Percentiles rank a stretch among this genome's conserved stretches.
phyloP scores from a whole-genome alignment of 2,888 invertebrate genomes.

The Vesta saturnalis region DNA sequence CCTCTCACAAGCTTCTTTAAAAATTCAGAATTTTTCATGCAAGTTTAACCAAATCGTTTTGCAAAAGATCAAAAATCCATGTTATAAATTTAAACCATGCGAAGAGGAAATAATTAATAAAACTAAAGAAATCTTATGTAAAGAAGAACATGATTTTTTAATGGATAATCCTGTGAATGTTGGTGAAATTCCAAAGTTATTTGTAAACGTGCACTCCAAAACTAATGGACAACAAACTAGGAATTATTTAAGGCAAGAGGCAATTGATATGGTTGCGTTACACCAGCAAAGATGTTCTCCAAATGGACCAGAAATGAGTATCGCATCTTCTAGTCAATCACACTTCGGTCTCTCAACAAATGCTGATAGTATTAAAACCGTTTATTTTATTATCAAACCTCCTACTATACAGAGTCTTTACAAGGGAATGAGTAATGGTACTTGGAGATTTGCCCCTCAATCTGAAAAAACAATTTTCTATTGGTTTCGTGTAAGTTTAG shows the following conservation, averaged over 20 bases:
- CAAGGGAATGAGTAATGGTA: neutral
- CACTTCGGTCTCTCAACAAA: too few relatives aligned
- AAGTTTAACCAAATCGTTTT: neutral
- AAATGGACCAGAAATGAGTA: neutral
- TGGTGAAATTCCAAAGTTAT: neutral
- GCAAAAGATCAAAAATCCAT: neutral
- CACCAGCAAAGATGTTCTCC: neutral
- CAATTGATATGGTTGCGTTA: too few relatives aligned
- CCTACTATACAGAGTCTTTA: neutral
- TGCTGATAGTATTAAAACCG: too few relatives aligned
- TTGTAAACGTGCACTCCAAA: neutral
- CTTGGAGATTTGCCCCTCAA: neutral
- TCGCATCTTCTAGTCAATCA: too few relatives aligned
- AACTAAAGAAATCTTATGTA: neutral
- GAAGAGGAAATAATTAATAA: neutral
- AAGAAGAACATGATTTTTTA: neutral
- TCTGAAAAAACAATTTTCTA: neutral
- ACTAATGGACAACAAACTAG: neutral
- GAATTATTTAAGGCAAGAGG: too few relatives aligned
- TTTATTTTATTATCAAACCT: neutral
- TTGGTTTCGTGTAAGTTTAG: neutral
- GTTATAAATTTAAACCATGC: neutral
- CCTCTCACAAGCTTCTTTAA: neutral
- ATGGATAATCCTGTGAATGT: neutral
- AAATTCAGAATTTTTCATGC: neutral